Evolutionary conservation across 2,797 vertebrate species (phyloP).

Genomic region (Typhlichthys subterraneus): DNA sequence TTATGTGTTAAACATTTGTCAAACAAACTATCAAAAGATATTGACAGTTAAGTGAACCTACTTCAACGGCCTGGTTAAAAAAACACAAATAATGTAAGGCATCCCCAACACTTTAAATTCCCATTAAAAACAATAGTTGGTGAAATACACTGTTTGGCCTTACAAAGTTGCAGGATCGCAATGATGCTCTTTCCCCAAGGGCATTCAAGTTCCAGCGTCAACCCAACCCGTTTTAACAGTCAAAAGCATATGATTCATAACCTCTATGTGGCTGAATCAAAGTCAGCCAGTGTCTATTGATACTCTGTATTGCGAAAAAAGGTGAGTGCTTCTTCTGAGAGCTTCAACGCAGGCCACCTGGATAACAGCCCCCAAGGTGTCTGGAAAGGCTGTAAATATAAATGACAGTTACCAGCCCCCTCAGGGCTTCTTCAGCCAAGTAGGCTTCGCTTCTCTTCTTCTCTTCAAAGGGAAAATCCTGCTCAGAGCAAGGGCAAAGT

Average conservation of each 20-base stretch:
- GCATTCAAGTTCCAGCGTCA: constrained; percentile 80
- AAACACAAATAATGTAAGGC: constrained; percentile 5
- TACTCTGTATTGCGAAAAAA: constrained; percentile 65
- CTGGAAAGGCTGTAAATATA: constrained; percentile 80
- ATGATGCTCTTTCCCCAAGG: constrained; percentile 72
- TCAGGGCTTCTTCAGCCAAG: constrained; percentile 65
- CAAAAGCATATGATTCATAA: constrained; percentile 75
- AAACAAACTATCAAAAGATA: not conserved
- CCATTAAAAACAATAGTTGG: constrained; percentile 20
- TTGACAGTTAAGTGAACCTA: not conserved
- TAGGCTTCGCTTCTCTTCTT: constrained; percentile 66
- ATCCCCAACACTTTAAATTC: constrained; percentile 15
- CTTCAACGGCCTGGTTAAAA: not conserved
- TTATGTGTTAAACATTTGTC: not conserved
- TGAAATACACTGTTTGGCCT: constrained; percentile 46
- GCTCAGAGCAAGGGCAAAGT: constrained; percentile 67
- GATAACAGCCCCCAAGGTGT: constrained; percentile 75
- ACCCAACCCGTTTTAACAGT: constrained; percentile 76
- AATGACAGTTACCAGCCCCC: constrained; percentile 75
- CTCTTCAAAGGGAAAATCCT: constrained; percentile 69
- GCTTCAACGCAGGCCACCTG: constrained; percentile 78
- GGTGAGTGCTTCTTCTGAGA: constrained; percentile 74
- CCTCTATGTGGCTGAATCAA: constrained; percentile 77
- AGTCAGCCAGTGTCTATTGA: constrained; percentile 74
- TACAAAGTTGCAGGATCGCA: constrained; percentile 66